A percentile compares a stretch with the other conserved stretches of the same genome.
These are phyloP conservation scores for Troides aeacus DNA, from an alignment of 2,888 invertebrate species.

Conservation along the genomic window DNA sequence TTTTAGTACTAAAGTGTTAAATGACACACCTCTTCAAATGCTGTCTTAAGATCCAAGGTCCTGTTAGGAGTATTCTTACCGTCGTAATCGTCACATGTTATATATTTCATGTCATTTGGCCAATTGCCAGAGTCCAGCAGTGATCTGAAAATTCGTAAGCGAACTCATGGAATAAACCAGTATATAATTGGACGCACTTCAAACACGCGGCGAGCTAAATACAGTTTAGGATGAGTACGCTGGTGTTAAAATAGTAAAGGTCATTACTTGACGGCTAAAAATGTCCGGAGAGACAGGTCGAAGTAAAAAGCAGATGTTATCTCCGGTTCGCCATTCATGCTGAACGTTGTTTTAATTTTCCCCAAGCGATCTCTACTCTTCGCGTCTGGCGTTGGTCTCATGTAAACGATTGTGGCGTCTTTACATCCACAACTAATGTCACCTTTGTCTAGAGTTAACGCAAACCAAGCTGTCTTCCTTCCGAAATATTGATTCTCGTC, in stretches of 20 bases:
- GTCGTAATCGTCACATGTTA: slow-evolving; percentile 89
- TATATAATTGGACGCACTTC: slow-evolving; percentile 64
- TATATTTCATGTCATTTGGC: slow-evolving; percentile 86
- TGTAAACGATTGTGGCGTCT: slow-evolving; percentile 87
- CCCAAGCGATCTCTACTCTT: slow-evolving; percentile 85
- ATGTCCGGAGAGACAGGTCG: slow-evolving; percentile 87
- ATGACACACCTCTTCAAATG: slow-evolving; percentile 82
- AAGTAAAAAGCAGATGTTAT: slow-evolving; percentile 93
- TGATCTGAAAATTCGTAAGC: slow-evolving; percentile 80
- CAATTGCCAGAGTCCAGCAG: slow-evolving; percentile 86
- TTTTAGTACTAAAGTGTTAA: neutral
- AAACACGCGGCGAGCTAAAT: slow-evolving; percentile 53
- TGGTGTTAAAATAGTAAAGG: slow-evolving; percentile 55
- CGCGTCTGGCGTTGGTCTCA: slow-evolving; percentile 85
- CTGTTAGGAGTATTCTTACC: slow-evolving; percentile 88
- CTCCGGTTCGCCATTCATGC: slow-evolving; percentile 85
- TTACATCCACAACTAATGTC: slow-evolving; percentile 87
- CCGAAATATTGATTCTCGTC: slow-evolving; percentile 88
- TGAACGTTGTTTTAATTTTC: slow-evolving; percentile 85
- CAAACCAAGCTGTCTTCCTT: slow-evolving; percentile 93
- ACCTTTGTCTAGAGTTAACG: slow-evolving; percentile 87
- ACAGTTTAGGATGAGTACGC: slow-evolving; percentile 47
- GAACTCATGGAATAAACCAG: slow-evolving; percentile 65
- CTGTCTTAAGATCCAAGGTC: slow-evolving; percentile 84
- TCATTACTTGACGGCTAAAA: slow-evolving; percentile 86